Evolutionary conservation across 64 coral and sea anemone species (phyloP), one percentile per base, ranked within the genome.

Genomic region (Platygyra sinensis): DNA sequence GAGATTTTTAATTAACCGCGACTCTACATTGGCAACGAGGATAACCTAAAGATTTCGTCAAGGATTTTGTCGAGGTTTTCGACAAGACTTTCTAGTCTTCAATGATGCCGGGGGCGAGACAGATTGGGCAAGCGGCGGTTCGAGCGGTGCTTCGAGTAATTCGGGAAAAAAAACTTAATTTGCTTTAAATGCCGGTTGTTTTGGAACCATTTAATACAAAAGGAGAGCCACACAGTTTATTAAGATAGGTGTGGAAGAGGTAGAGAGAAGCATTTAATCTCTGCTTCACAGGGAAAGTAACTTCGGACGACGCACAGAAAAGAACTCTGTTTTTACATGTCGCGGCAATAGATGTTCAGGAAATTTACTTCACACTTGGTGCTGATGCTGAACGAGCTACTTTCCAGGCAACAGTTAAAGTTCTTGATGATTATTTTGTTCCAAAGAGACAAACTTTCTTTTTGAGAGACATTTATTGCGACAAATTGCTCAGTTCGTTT

Each of bases 211-310:
- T 62, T 80, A 30, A 80, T 60, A 29, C 24, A 20, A 62, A 80
- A 49, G 78, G 52, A 28, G 78, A 80, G 52, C 22, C 78, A 80
- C 14, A 61, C 27, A 60, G 29, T 61, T 36, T 36, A 36, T 61
- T 80, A 80, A 80, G 54, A 13, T 54, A 61, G 78, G 54, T 25
- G 25, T 80, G 54, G 78, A 80, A 80, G n/a, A 57, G 78, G 55
- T 80, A 54, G 78, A 80, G 30, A 61, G 1, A 25, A 60, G 52
- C 55, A 17, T 61, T 80, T 60, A 31, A 60, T 80, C 24, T 60
- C n/a, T 80, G 61, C 11, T 54, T 80, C n/a, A 60, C 78, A 2
- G 25, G 30, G 61, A 80, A 80, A 80, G 12, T 27, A 60, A 28
- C 31, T 28, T 11, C 52, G 10, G 28, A 61, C 13, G 27, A 61